A percentile compares a stretch with the other conserved stretches of the same genome.
These are phyloP conservation scores for Oncorhynchus masou DNA, from an alignment of 2,113 vertebrate species.

Conservation along the genomic window DNA sequence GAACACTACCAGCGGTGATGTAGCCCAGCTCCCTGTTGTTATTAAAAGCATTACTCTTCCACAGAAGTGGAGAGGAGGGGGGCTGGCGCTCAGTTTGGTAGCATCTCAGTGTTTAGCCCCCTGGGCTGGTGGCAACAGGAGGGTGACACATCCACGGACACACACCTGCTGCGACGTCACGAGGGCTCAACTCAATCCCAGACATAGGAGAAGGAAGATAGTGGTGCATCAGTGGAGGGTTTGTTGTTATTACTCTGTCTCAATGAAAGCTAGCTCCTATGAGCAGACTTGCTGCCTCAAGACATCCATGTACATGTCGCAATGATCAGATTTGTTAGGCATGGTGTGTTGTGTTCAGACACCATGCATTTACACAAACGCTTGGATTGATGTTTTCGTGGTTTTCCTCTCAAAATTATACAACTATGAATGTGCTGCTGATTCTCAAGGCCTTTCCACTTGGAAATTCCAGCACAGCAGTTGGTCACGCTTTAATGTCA, in stretches of 20 bases:
- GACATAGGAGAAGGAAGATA: background rate
- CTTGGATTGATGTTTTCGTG: background rate
- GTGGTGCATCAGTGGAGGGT: slow-evolving; percentile 25
- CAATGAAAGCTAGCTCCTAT: slow-evolving; percentile 1
- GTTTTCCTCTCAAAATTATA: background rate
- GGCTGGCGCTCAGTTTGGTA: slow-evolving; percentile 13
- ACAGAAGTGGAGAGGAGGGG: slow-evolving; percentile 3
- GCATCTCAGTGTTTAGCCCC: slow-evolving; percentile 27
- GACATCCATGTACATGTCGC: slow-evolving; percentile 17
- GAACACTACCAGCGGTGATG: background rate
- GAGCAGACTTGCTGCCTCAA: slow-evolving; percentile 17
- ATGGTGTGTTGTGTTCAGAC: background rate
- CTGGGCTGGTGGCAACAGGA: slow-evolving; percentile 38
- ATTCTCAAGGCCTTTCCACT: background rate
- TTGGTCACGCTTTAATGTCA: background rate
- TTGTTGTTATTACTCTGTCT: slow-evolving; percentile 25
- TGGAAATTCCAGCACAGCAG: background rate
- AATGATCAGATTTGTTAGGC: slow-evolving; percentile 25
- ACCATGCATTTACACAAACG: background rate
- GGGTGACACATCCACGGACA: slow-evolving; percentile 38
- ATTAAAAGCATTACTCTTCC: slow-evolving; percentile 31
- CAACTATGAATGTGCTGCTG: background rate
- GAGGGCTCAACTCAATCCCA: slow-evolving; percentile 41
- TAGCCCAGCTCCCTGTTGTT: slow-evolving; percentile 21
- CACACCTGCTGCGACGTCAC: slow-evolving; percentile 37